These are phyloP conservation scores for Mactra quadrangularis DNA, from an alignment of 1,140 invertebrate genomes.

Conservation along the genomic window DNA sequence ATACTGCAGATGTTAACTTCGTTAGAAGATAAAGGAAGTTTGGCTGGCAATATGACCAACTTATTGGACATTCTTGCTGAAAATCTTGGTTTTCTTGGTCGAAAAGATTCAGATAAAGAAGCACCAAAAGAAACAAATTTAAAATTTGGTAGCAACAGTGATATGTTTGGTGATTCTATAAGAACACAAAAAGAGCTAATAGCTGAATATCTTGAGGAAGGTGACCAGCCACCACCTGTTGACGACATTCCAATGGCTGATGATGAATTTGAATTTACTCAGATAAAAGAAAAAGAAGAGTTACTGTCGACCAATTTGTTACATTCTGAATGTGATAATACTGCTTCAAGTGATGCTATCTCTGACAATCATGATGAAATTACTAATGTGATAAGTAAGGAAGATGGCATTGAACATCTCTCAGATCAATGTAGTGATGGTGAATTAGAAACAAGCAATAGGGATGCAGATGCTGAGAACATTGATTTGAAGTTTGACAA, in stretches of 20 bases:
- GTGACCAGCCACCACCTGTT: constrained; percentile 34
- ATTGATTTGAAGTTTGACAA: background rate
- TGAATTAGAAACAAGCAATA: background rate
- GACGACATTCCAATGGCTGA: constrained; percentile 48
- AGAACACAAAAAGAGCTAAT: constrained; percentile 33
- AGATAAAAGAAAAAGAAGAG: background rate
- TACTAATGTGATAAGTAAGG: background rate
- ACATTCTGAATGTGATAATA: background rate
- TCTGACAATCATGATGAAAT: background rate
- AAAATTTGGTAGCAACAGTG: background rate
- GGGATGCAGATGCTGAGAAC: background rate
- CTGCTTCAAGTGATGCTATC: background rate
- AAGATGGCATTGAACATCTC: background rate
- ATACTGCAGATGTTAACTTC: constrained; percentile 52
- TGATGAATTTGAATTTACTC: background rate
- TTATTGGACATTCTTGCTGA: constrained; percentile 51
- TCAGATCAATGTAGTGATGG: background rate
- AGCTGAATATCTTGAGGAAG: constrained; percentile 38
- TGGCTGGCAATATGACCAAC: constrained; percentile 52
- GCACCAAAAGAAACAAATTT: too few species aligned
- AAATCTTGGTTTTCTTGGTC: constrained; percentile 44
- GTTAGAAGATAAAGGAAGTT: constrained; percentile 50
- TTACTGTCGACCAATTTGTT: background rate
- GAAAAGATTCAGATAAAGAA: constrained; percentile 22
- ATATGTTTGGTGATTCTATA: background rate